Evolutionary conservation across 1,140 invertebrate genomes (phyloP).

Genomic region (Drosophila orosa): DNA sequence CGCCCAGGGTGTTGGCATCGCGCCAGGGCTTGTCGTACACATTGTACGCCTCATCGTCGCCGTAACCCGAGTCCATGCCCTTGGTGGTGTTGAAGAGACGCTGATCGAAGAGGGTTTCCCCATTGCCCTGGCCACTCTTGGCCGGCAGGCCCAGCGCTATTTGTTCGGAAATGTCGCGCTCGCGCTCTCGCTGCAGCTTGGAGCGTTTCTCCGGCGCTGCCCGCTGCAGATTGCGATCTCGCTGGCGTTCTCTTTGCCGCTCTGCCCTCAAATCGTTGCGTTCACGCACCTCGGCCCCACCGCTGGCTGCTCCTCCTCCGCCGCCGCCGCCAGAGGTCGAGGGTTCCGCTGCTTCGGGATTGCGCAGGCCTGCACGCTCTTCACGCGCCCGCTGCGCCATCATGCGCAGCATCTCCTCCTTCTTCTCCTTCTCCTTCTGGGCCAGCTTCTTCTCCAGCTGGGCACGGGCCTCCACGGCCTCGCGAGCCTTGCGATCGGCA

Average conservation of each 20-base stretch:
- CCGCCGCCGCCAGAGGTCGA: slow-evolving; percentile 85
- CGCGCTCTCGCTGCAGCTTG: slow-evolving; percentile 94
- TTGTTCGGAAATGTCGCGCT: slow-evolving; percentile 99
- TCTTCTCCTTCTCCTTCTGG: slow-evolving; percentile 99
- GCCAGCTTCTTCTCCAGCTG: slow-evolving; percentile 98
- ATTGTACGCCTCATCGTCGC: slow-evolving; percentile 98
- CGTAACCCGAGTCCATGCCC: slow-evolving; percentile 98
- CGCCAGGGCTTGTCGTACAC: slow-evolving; percentile 99
- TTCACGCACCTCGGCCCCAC: slow-evolving; percentile 92
- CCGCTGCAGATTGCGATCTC: slow-evolving; percentile 96
- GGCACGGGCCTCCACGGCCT: slow-evolving; percentile 97
- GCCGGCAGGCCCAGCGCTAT: slow-evolving; percentile 98
- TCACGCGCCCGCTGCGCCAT: slow-evolving; percentile 98
- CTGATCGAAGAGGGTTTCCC: slow-evolving; percentile 97
- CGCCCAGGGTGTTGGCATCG: slow-evolving; percentile 91
- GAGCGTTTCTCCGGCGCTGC: slow-evolving; percentile 97
- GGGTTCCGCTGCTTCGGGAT: slow-evolving; percentile 69
- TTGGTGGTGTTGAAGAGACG: slow-evolving; percentile 97
- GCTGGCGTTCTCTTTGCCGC: slow-evolving; percentile 94
- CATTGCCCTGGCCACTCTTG: slow-evolving; percentile 87
- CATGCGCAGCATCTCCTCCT: slow-evolving; percentile 96
- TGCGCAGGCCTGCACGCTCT: slow-evolving; percentile 91
- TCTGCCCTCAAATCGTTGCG: slow-evolving; percentile 95
- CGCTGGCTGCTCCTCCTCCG: slow-evolving; percentile 62
- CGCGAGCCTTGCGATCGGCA: slow-evolving; percentile 97